Percentiles rank a stretch among this genome's conserved stretches.
These are phyloP conservation scores for Polyploca ridens DNA, from an alignment of 2,888 invertebrate genomes.

Conservation along the genomic window DNA sequence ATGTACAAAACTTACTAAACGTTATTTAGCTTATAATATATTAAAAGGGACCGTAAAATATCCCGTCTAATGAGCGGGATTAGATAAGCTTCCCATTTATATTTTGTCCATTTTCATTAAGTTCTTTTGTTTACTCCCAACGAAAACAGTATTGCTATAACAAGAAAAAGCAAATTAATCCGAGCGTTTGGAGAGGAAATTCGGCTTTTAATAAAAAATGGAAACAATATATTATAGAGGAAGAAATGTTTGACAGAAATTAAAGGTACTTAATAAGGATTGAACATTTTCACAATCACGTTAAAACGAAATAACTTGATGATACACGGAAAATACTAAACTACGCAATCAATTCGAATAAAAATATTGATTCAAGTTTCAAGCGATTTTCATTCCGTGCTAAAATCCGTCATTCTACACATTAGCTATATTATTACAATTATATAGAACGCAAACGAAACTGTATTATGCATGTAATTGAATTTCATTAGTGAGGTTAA, in stretches of 20 bases:
- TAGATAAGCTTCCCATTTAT: constrained; percentile 50
- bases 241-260: background rate
- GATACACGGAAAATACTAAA: no score
- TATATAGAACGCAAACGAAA: background rate
- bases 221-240: no score
- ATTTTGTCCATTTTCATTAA: constrained; percentile 41
- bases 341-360: background rate
- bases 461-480: constrained; percentile 31
- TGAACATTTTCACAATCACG: no score
- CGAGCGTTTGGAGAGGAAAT: constrained; percentile 15
- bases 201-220: background rate
- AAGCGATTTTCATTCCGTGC: no score
- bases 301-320: no score
- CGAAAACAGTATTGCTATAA: constrained; percentile 20
- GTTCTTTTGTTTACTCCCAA: constrained; percentile 40
- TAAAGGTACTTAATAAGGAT: no score
- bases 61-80: constrained; percentile 39
- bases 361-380: no score
- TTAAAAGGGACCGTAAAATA: constrained; percentile 36
- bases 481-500: constrained; percentile 40
- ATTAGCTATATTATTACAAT: no score
- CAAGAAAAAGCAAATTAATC: no score
- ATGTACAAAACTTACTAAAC: background rate
- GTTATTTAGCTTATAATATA: constrained; percentile 27
- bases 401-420: no score